Evolutionary conservation across 2,888 invertebrate genomes (phyloP), one percentile per base, ranked within the genome.

Genomic region (Agonum fuliginosum): DNA sequence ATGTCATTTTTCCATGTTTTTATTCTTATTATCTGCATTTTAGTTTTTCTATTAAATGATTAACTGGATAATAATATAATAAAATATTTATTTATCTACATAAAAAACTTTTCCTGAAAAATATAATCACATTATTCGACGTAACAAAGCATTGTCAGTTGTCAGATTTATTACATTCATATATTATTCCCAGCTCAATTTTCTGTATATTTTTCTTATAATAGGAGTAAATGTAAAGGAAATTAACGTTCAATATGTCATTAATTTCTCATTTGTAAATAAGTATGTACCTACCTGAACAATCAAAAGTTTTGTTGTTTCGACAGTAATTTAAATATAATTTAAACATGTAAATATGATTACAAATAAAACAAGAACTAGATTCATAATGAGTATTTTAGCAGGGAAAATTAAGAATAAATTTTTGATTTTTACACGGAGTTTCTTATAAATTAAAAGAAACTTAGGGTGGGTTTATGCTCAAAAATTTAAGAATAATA

Each of bases 221-320:
- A n/a, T n/a, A 37, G 22, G 24, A 24, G 12, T 54, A 54, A 22
- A 20, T 24, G 8, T 51, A 1, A 12, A 3, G 24, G 24, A 54
- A 24, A 54, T 54, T 20, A 24, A 54, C 54, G 54, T 54, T 54
- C 54, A 54, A 54, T 54, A 54, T 54, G n/a, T 54, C 54, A 54
- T 54, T 54, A 54, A 54, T 54, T 54, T 54, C 54, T 54, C 54
- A 22, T 54, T 54, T 54, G 54, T 54, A 54, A 54, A 24, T 54
- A 22, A 54, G 22, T 24, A 22, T 24, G 22, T 24, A 27, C 22
- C 1, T 54, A n/a, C 12, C n/a, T 22, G 3, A 24, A 54, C 20
- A 22, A 54, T 54, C 54, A 54, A 54, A 54, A 54, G n/a, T 24
- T 14, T 54, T 54, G 54, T 24, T 54, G n/a, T 6, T 22, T 43